Evolutionary conservation across 2,797 vertebrate genomes (phyloP), one percentile per base, ranked within the genome.

Genomic region (Galago senegalensis): DNA sequence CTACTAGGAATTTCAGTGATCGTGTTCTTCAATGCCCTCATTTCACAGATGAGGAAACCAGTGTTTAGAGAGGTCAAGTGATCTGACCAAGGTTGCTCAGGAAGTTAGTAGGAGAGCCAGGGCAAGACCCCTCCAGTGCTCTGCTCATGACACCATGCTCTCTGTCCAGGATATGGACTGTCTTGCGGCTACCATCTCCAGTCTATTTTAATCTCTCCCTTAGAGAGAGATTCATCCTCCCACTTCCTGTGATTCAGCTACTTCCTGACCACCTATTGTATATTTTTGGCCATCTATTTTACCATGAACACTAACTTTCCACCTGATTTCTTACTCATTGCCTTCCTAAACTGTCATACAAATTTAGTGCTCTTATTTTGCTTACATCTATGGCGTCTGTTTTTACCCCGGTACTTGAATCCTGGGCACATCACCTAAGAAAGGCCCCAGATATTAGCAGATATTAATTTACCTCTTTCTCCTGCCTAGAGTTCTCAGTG

Each of bases 41-140:
- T 89, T 88, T 92, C 77, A 89, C 65, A 82, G 37, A 85, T 46
- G 37, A 88, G 69, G 93, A 87, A 69, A 58, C 25, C 37, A 65
- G 34, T 31, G 27, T 61, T 73, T 61, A 89, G 58, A 60, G 23
- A 93, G 53, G 18, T 72, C 40, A 9, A 67, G 29, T 58, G 79
- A 65, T 69, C 40, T 76, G 69, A 70, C 49, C 87, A 89, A 79
- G 25, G 56, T 88, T 63, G 88, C 8, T 46, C 61, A 73, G 37
- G 23, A 89, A 4, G 3, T 80, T 58, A 69, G 56, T 7, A 1
- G 11, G 23, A 65, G 63, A 69, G 10, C 8, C 70, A 95, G 31
- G 40, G 25, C 9, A 63, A 89, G 76, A 53, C 61, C 17, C 18
- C 20, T 37, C 10, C 20, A n/a, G 16, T 18, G 29, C 53, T 75